Conservation (phyloP, 2,113 vertebrate species). For the Notiomystis cincta region DNA sequence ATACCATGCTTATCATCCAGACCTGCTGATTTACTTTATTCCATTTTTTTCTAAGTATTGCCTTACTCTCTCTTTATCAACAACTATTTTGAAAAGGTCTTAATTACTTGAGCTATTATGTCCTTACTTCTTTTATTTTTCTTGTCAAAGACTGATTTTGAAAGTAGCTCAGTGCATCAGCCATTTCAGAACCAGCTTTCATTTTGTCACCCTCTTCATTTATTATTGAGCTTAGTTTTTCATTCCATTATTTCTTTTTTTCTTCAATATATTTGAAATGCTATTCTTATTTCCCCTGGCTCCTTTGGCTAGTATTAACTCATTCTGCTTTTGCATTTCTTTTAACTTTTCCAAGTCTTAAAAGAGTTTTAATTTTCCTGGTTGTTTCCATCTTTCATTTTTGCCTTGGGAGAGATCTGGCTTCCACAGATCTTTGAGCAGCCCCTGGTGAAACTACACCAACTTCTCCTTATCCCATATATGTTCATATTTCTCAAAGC, state of each 20-base stretch:
- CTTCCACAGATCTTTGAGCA: not conserved
- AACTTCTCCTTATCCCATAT: not conserved
- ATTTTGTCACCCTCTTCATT: conserved; percentile 45
- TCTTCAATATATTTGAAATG: conserved; percentile 16
- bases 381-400: not conserved
- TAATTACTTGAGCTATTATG: conserved; percentile 51
- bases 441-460: not conserved
- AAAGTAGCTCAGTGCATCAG: conserved; percentile 22
- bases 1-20: conserved; percentile 7
- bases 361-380: conserved; percentile 35
- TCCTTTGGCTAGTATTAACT: conserved; percentile 43
- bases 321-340: conserved; percentile 36
- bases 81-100: conserved; percentile 54
- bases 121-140: conserved; percentile 34
- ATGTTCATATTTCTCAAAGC: conserved; percentile 20
- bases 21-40: conserved; percentile 38
- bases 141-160: conserved; percentile 34
- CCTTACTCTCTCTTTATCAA: conserved; percentile 30
- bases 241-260: conserved; percentile 38
- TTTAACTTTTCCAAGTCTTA: conserved; percentile 28
- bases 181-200: conserved; percentile 47
- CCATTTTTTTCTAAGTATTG: conserved; percentile 14
- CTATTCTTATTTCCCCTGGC: conserved; percentile 46
- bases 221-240: conserved; percentile 48
- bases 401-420: not conserved